These are phyloP conservation scores for Cataglyphis livida DNA, from an alignment of 2,888 invertebrate genomes.

Conservation along the genomic window DNA sequence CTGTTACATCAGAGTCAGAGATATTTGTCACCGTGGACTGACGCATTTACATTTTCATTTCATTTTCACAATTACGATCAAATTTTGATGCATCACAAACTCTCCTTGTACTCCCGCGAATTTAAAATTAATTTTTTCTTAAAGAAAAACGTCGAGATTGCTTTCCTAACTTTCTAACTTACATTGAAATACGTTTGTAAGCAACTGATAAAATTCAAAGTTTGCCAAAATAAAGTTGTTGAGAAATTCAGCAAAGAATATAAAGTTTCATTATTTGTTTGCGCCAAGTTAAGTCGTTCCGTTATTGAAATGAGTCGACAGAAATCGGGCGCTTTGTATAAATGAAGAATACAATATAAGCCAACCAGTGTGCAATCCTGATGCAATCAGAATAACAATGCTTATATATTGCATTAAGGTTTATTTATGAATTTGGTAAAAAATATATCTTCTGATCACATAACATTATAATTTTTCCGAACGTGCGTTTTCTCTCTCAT, in stretches of 20 bases:
- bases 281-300: neutral
- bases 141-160: neutral
- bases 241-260: neutral
- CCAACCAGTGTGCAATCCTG: neutral
- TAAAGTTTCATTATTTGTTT: neutral
- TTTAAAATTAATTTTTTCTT: neutral
- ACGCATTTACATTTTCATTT: neutral
- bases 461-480: neutral
- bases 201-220: neutral
- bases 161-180: neutral
- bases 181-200: neutral
- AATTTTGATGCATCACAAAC: neutral
- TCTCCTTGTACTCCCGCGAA: neutral
- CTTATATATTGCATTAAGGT: neutral
- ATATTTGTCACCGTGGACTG: neutral
- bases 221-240: neutral
- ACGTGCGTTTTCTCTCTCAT: neutral
- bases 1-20: neutral
- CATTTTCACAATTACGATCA: neutral
- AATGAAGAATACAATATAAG: neutral
- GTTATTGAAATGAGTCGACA: neutral
- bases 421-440: slow-evolving; percentile 13
- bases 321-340: neutral
- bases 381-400: neutral
- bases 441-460: neutral